Percentiles rank a stretch among this genome's conserved stretches.
Evolutionary conservation across 2,888 invertebrate species (phyloP).

Genomic region (Koerneria pararmatus): DNA sequence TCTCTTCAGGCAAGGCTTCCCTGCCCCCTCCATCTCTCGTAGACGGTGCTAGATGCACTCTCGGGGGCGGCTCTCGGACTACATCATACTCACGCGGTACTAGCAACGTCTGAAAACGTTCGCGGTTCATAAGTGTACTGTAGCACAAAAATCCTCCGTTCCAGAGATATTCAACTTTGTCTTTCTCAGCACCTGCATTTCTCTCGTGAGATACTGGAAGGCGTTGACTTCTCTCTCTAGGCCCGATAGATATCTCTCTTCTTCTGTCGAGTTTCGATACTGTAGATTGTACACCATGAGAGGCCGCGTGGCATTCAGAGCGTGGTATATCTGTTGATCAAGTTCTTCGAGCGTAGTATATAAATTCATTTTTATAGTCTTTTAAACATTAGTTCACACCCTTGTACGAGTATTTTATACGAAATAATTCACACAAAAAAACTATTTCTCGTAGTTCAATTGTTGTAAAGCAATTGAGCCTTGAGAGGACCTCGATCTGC

Average conservation of each 20-base stretch:
- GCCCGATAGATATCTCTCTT: slow-evolving; percentile 87
- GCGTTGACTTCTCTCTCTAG: slow-evolving; percentile 85
- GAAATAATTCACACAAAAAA: no score
- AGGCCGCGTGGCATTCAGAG: slow-evolving; percentile 55
- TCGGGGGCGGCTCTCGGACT: slow-evolving; percentile 45
- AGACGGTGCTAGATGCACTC: slow-evolving; percentile 27
- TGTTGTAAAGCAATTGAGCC: no score
- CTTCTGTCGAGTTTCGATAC: slow-evolving; percentile 88
- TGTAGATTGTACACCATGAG: slow-evolving; percentile 79
- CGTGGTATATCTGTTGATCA: slow-evolving; percentile 68
- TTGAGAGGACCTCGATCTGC: slow-evolving; percentile 76
- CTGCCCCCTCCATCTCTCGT: slow-evolving; percentile 31
- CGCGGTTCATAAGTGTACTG: not conserved
- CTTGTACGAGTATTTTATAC: no score
- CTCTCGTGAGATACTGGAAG: slow-evolving; percentile 73
- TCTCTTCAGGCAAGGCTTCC: no score
- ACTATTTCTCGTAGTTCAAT: no score
- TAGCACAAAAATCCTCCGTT: slow-evolving; percentile 59
- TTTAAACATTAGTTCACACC: no score
- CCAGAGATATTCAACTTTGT: no score
- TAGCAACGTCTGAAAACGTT: slow-evolving; percentile 42
- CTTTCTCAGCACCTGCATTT: slow-evolving; percentile 83
- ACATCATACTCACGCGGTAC: slow-evolving; percentile 52
- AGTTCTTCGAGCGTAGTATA: not conserved
- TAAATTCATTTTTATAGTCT: no score